Conservation (phyloP, 2,797 vertebrate species). For the Borostomias antarcticus region DNA sequence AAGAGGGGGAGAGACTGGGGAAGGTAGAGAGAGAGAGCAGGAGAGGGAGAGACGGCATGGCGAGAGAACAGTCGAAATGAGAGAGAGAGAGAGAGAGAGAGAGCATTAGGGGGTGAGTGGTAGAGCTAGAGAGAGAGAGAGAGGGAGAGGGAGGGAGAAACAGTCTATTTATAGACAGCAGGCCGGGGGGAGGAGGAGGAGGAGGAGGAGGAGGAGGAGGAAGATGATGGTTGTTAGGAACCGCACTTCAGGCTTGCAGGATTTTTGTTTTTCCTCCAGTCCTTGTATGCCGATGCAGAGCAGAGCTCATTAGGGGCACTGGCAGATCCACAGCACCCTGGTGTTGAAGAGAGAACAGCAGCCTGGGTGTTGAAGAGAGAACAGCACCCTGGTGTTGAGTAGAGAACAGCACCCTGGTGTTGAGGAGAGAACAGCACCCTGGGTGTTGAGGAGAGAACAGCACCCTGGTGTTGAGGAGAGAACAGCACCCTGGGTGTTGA, state of each 20-base stretch:
- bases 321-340: no score
- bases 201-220: constrained; percentile 30
- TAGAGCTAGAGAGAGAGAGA: constrained; percentile 43
- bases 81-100: constrained; percentile 8
- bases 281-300: background rate
- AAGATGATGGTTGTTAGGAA: background rate
- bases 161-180: constrained; percentile 71
- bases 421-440: background rate
- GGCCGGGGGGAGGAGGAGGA: constrained; percentile 56
- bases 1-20: background rate
- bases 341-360: background rate
- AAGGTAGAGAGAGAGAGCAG: constrained; percentile 36
- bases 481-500: no score
- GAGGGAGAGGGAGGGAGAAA: constrained; percentile 1
- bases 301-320: background rate
- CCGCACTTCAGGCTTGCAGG: background rate
- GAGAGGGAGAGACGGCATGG: constrained; percentile 10
- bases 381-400: no score
- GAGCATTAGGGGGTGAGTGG: background rate
- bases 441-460: background rate
- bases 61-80: background rate
- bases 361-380: background rate
- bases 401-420: no score
- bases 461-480: no score
- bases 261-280: background rate